Evolutionary conservation across 92 coral and sea anemone genomes (phyloP).

Genomic region (Parazoanthus atlanticus): DNA sequence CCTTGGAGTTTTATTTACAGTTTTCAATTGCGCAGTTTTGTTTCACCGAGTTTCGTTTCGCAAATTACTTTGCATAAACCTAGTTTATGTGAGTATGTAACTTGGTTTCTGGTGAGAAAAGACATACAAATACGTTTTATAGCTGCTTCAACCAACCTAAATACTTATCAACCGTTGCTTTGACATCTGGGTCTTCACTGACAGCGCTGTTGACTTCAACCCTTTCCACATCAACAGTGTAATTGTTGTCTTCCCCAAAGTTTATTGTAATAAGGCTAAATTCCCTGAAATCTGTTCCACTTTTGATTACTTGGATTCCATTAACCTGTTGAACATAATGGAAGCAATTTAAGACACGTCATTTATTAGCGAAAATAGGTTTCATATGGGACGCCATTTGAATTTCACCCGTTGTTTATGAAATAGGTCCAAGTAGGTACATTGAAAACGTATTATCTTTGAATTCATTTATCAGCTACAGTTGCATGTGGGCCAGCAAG

Average conservation of each 20-base stretch:
- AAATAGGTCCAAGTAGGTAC: too few relatives aligned
- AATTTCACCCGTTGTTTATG: too few relatives aligned
- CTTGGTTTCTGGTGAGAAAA: too few relatives aligned
- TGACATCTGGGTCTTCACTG: conserved; percentile 87
- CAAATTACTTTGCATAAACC: too few relatives aligned
- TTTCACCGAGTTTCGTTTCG: too few relatives aligned
- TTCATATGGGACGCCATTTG: too few relatives aligned
- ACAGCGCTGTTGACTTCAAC: conserved; percentile 84
- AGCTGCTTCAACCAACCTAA: conserved; percentile 58
- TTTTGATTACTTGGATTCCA: conserved; percentile 87
- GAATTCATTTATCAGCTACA: too few relatives aligned
- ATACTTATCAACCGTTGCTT: conserved; percentile 81
- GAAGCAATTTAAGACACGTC: neutral
- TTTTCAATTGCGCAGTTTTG: too few relatives aligned
- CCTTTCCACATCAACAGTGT: conserved; percentile 64
- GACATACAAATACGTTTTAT: neutral
- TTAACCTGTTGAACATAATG: conserved; percentile 58
- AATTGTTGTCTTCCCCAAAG: conserved; percentile 73
- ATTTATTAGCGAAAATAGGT: neutral
- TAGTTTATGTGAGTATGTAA: too few relatives aligned
- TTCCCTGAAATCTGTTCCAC: conserved; percentile 96
- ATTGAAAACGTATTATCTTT: too few relatives aligned
- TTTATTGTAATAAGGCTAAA: conserved; percentile 78
- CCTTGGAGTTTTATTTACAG: too few relatives aligned
- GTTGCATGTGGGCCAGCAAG: too few relatives aligned